Evolutionary conservation across 2,888 invertebrate genomes (phyloP).

Genomic region (Himalopsyche japonica): DNA sequence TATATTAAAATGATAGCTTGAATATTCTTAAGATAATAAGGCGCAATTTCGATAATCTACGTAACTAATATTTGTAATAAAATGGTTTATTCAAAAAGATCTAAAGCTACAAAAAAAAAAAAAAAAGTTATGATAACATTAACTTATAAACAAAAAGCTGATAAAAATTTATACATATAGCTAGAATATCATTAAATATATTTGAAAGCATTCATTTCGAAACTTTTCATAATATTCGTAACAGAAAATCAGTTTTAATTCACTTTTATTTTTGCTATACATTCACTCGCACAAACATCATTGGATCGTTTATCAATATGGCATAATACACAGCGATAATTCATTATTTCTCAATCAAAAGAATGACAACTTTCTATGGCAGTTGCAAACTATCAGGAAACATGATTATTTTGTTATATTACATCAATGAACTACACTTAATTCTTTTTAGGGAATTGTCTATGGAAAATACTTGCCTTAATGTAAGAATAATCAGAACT

Average conservation of each 20-base stretch:
- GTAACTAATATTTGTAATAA: neutral
- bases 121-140: neutral
- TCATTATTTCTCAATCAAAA: neutral
- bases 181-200: neutral
- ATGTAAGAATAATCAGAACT: neutral
- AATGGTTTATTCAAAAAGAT: neutral
- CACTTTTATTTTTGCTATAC: neutral
- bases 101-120: neutral
- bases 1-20: neutral
- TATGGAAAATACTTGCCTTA: neutral
- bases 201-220: too few species aligned
- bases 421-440: too few species aligned
- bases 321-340: neutral
- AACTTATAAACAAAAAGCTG: neutral
- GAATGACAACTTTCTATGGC: neutral
- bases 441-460: too few species aligned
- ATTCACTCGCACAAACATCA: neutral
- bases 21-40: constrained; percentile 19
- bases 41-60: constrained; percentile 13
- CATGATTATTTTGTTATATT: too few species aligned
- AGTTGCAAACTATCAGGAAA: neutral
- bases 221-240: neutral
- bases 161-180: neutral
- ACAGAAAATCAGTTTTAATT: neutral
- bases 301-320: neutral